Base-by-base conservation (phyloP, 2,113 vertebrate genomes). In the Vidua macroura region DNA sequence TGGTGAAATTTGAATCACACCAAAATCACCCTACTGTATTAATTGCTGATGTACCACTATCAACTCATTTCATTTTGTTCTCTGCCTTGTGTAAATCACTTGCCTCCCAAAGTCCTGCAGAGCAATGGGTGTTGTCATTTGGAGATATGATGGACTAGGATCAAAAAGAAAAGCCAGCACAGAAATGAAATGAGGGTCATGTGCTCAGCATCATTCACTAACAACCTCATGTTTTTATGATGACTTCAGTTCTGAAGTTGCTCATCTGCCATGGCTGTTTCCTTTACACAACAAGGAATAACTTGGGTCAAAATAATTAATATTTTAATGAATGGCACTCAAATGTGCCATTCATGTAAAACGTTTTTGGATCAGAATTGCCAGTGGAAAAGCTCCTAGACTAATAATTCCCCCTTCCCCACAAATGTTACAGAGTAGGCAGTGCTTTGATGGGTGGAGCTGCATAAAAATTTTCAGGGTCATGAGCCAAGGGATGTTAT, bases 71-170 rank as follows among this genome's bases (percentile, higher is more conserved):
- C 3, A 28, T 74, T 87, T 93, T 82, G 11, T 15, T 74, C 4
- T 86, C 7, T 59, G 60, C 16, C 30, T 81, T 4, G 19, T 53
- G 11, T 8, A 72, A 68, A 81, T 58, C 1, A 4, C 10, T 89
- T 0, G 0, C 49, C 11, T 74, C 62, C 18, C 10, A 49, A 7
- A 1, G 2, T 2, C 18, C 23, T 67, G 35, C 41, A 67, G 63
- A 80, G 16, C 41, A 69, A 60, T 1, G 4, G 21, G 43, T 66
- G 31, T 43, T 90, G 37, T 53, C 24, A 13, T 58, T 86, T 76
- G 55, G 15, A 31, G 17, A 12, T n/a, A 3, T 48, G 41, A 39
- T 73, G 27, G 43, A 17, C n/a, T 51, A 73, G 30, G 22, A 70
- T 84, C 46, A 46, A 81, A 84, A 21, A 86, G 60, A 53, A 78